These are phyloP conservation scores for Cydia amplana DNA, from an alignment of 1,140 invertebrate species.

Conservation along the genomic window DNA sequence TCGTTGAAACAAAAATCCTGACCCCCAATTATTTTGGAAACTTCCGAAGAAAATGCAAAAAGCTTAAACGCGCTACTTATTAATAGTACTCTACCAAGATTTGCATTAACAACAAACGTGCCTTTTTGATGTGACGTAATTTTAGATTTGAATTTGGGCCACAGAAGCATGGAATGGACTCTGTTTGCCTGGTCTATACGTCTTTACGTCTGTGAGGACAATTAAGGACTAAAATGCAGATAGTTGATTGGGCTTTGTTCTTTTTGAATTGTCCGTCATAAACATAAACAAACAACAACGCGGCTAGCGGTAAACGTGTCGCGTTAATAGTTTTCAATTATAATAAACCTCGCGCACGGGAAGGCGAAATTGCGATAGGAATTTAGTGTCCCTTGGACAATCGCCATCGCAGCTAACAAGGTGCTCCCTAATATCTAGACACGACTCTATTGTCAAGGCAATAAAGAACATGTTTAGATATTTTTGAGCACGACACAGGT, in stretches of 20 bases:
- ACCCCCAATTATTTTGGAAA: too few species aligned
- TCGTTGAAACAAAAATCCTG: too few species aligned
- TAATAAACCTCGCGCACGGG: conserved; percentile 5
- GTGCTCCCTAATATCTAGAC: background rate
- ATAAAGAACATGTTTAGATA: background rate
- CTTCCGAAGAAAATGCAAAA: too few species aligned
- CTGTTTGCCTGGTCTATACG: background rate
- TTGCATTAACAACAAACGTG: too few species aligned
- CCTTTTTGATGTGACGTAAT: too few species aligned
- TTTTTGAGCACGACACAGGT: background rate
- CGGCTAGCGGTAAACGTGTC: background rate
- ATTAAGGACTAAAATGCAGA: conserved; percentile 31
- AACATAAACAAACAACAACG: conserved; percentile 3
- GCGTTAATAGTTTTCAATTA: conserved; percentile 13
- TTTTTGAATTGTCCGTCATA: conserved; percentile 20
- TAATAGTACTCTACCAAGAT: too few species aligned
- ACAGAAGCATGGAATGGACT: background rate
- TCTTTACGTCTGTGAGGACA: background rate
- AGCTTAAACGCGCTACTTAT: too few species aligned
- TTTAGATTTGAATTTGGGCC: background rate
- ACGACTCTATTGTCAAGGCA: background rate
- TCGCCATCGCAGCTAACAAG: background rate
- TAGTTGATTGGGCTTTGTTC: conserved; percentile 27
- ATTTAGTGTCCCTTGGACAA: background rate
- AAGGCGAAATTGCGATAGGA: background rate